A percentile compares a stretch with the other conserved stretches of the same genome.
These are phyloP conservation scores for Denticeps clupeoides DNA, from an alignment of 2,797 vertebrate species.

Conservation along the genomic window DNA sequence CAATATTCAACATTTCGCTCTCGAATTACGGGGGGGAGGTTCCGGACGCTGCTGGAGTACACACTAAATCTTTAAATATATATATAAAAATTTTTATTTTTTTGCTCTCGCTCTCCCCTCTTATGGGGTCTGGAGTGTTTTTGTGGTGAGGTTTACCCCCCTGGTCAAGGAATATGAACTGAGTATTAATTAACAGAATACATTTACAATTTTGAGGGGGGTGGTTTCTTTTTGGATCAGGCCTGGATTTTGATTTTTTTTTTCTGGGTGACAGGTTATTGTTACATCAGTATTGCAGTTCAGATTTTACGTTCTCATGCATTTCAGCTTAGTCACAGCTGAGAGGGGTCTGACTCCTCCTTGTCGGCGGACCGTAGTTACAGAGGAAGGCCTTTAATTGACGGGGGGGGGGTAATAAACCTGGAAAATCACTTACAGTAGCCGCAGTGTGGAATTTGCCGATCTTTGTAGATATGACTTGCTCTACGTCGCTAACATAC, in stretches of 20 bases:
- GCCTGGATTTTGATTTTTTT: conserved; percentile 48
- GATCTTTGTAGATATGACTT: conserved; percentile 52
- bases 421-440: conserved; percentile 15
- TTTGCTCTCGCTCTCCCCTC: conserved; percentile 32
- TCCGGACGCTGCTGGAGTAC: conserved; percentile 38
- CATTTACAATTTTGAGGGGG: conserved; percentile 15
- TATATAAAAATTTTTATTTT: conserved; percentile 17
- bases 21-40: conserved; percentile 62
- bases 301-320: conserved; percentile 31
- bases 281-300: conserved; percentile 41
- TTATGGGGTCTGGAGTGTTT: conserved; percentile 34
- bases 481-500: conserved; percentile 55
- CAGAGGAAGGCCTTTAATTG: background rate
- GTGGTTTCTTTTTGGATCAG: conserved; percentile 44
- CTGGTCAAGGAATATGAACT: conserved; percentile 22
- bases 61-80: conserved; percentile 21
- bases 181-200: conserved; percentile 34
- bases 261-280: conserved; percentile 64
- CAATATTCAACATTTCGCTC: conserved; percentile 58
- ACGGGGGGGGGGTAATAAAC: background rate
- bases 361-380: conserved; percentile 9
- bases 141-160: conserved; percentile 17
- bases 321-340: conserved; percentile 45
- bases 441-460: conserved; percentile 48
- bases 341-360: conserved; percentile 23